Base-by-base conservation (phyloP, 2,888 invertebrate species). In the Penaeus monodon region DNA sequence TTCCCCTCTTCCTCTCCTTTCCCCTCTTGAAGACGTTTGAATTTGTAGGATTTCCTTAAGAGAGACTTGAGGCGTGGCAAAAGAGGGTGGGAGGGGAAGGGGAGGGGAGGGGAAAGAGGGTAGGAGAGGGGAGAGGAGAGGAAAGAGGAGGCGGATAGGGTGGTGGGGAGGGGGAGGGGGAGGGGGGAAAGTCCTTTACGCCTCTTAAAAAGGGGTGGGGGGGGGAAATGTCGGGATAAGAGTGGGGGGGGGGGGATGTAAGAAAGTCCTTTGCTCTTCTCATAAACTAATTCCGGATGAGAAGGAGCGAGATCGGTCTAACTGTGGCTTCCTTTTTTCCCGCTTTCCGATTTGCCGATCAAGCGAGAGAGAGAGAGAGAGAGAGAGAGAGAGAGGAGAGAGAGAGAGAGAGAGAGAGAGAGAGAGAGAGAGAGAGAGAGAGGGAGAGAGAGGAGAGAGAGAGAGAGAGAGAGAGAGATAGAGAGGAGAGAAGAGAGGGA, bases 331-430 rank as follows among this genome's bases (percentile, higher is more conserved):
- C 29, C 77, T 33, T 63, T 57, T 63, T 29, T 22, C 77, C 14
- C 27, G 20, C 27, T 12, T n/a, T 49, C 24, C 24, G 17, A 38
- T 8, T 76, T 24, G 44, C 74, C 74, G 44, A 33, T 33, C 74
- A 38, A 80, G 80, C 49, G 80, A 80, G 65, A 80, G 80, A 79
- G 63, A 64, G 64, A 38, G 74, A 38, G 74, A 73, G 79, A 63
- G 79, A 79, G 79, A 79, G 79, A 79, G 79, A 79, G 79, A 79
- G 79, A 79, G 79, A n/a, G n/a, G n/a, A n/a, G n/a, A n/a, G n/a
- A n/a, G n/a, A n/a, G n/a, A n/a, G n/a, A n/a, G n/a, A n/a, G n/a
- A 79, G 79, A 79, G 57, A 79, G 79, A 79, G 79, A 79, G 64
- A 79, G 57, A 64, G 57, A 79, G 64, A n/a, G 49, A 49, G 49